Evolutionary conservation across 2,888 invertebrate species (phyloP).

Genomic region (Onthophagus sagittarius): DNA sequence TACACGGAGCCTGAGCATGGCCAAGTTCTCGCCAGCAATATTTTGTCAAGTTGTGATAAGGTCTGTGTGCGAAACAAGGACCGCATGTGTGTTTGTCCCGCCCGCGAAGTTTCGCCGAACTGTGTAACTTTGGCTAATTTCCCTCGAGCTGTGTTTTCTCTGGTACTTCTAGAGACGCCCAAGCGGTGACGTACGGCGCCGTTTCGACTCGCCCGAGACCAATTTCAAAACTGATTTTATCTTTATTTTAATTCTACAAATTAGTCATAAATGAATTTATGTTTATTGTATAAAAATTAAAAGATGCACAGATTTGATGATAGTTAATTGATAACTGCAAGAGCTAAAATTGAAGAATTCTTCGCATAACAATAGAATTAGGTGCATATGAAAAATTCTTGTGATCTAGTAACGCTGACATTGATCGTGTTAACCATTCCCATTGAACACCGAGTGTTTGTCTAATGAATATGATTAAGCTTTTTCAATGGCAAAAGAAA

Average conservation of each 20-base stretch:
- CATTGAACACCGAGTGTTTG: too few relatives aligned
- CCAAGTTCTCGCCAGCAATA: conserved; percentile 7
- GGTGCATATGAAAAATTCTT: neutral
- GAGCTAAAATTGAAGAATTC: too few relatives aligned
- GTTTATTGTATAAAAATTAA: too few relatives aligned
- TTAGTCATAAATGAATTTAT: neutral
- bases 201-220: neutral
- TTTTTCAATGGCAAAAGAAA: too few relatives aligned
- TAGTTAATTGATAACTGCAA: too few relatives aligned
- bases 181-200: neutral
- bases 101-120: conserved; percentile 18
- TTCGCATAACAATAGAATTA: too few relatives aligned
- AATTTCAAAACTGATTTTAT: neutral
- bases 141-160: conserved; percentile 21
- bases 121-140: conserved; percentile 22
- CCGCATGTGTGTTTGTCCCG: conserved; percentile 19
- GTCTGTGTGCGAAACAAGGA: conserved; percentile 16
- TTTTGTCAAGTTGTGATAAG: conserved; percentile 16
- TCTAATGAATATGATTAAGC: too few relatives aligned
- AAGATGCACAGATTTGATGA: too few relatives aligned
- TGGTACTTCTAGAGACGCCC: conserved; percentile 9
- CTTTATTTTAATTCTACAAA: neutral
- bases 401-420: neutral
- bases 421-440: neutral
- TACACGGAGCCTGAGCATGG: conserved; percentile 2